Percentiles rank a stretch among this genome's conserved stretches.
Evolutionary conservation across 2,113 vertebrate species (phyloP).

Genomic region (Falcunculus frontatus): DNA sequence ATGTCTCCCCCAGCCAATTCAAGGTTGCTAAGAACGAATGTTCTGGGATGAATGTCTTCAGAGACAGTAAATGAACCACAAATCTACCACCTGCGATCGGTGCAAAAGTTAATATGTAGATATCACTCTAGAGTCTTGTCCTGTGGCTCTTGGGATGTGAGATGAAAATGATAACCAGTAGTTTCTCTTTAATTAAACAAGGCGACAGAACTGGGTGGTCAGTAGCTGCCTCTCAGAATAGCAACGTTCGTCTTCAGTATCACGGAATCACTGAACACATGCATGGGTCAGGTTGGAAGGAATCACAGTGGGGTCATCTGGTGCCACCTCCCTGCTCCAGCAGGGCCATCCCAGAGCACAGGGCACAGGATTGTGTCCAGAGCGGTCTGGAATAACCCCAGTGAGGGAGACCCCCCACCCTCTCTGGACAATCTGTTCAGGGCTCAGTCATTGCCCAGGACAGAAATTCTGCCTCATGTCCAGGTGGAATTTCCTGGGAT

Average conservation of each 20-base stretch:
- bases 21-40: not conserved
- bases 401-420: not conserved
- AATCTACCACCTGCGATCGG: not conserved
- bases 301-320: not conserved
- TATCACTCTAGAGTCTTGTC: not conserved
- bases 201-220: not conserved
- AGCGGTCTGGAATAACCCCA: not conserved
- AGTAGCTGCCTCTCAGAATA: not conserved
- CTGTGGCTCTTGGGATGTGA: not conserved
- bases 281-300: not conserved
- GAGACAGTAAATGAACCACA: not conserved
- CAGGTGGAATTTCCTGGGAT: not conserved
- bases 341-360: not conserved
- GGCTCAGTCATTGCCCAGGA: accelerated
- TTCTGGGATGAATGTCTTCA: not conserved
- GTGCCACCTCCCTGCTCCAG: not conserved
- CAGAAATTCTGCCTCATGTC: not conserved
- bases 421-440: not conserved
- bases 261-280: not conserved
- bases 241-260: not conserved
- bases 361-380: not conserved
- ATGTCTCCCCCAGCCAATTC: not conserved
- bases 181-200: not conserved
- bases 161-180: not conserved
- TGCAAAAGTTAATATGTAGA: not conserved